Conservation (phyloP, 2,888 invertebrate species). For the Operophtera brumata region DNA sequence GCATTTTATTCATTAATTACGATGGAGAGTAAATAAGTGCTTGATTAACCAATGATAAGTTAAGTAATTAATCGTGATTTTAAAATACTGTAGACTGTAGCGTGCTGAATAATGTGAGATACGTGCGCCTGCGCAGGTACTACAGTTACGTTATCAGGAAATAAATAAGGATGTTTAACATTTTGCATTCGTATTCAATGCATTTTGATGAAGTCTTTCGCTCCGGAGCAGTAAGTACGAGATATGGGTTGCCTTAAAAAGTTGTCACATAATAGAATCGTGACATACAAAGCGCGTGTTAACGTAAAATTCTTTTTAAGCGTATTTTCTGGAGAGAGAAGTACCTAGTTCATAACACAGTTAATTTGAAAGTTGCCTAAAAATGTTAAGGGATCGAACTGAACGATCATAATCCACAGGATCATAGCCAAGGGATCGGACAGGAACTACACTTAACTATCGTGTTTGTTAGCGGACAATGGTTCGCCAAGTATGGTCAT, state of each 20-base stretch:
- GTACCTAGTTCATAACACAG: constrained; percentile 13
- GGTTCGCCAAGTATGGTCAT: constrained; percentile 20
- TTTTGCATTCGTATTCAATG: constrained; percentile 24
- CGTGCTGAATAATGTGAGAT: constrained; percentile 18
- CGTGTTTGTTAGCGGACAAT: constrained; percentile 17
- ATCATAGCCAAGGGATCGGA: no score
- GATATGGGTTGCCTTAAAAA: constrained; percentile 19
- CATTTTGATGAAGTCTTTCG: constrained; percentile 28
- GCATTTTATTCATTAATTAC: constrained; percentile 32
- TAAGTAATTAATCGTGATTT: constrained; percentile 29
- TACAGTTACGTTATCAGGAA: constrained; percentile 24
- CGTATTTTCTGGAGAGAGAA: constrained; percentile 15
- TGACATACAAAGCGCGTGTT: constrained; percentile 12
- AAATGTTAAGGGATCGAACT: no score
- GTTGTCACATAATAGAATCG: constrained; percentile 14
- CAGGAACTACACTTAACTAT: no score
- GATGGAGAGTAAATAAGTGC: constrained; percentile 28
- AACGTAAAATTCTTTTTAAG: constrained; percentile 5
- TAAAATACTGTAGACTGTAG: constrained; percentile 13
- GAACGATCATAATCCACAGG: no score
- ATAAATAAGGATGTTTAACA: constrained; percentile 18
- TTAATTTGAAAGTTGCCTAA: no score
- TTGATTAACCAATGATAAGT: background rate
- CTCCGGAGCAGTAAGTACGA: constrained; percentile 23
- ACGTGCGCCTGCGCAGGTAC: background rate